These are phyloP conservation scores for Heliconius congener DNA, from an alignment of 1,140 invertebrate species.

Conservation along the genomic window DNA sequence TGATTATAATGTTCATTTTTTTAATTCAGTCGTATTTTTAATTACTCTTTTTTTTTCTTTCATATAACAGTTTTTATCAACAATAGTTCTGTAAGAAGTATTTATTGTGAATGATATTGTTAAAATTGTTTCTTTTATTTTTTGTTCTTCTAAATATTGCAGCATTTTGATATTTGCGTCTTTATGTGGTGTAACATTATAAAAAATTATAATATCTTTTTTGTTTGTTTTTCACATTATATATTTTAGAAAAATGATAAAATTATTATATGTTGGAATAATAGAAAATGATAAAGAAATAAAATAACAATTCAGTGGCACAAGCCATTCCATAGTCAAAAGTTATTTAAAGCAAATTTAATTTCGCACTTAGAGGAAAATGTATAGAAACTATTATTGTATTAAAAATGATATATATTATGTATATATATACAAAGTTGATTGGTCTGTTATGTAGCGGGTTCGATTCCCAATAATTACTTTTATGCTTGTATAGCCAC, in stretches of 20 bases:
- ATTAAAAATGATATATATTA: constrained; percentile 9
- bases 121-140: background rate
- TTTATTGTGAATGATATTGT: background rate
- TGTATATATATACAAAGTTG: background rate
- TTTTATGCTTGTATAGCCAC: background rate
- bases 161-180: too few relatives aligned
- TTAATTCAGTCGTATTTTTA: background rate
- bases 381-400: background rate
- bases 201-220: too few relatives aligned
- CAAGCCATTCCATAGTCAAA: too few relatives aligned
- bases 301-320: too few relatives aligned
- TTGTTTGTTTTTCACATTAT: too few relatives aligned
- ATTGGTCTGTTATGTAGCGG: background rate
- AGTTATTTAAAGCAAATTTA: too few relatives aligned
- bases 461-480: background rate
- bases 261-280: too few relatives aligned
- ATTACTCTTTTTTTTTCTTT: background rate
- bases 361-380: background rate
- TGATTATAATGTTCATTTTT: background rate
- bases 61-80: background rate
- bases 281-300: too few relatives aligned
- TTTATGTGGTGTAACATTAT: too few relatives aligned
- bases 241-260: too few relatives aligned
- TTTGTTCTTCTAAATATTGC: background rate
- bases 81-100: background rate